These are phyloP conservation scores for Grammomys dolichurus DNA, from an alignment of 2,113 vertebrate species.

Conservation along the genomic window DNA sequence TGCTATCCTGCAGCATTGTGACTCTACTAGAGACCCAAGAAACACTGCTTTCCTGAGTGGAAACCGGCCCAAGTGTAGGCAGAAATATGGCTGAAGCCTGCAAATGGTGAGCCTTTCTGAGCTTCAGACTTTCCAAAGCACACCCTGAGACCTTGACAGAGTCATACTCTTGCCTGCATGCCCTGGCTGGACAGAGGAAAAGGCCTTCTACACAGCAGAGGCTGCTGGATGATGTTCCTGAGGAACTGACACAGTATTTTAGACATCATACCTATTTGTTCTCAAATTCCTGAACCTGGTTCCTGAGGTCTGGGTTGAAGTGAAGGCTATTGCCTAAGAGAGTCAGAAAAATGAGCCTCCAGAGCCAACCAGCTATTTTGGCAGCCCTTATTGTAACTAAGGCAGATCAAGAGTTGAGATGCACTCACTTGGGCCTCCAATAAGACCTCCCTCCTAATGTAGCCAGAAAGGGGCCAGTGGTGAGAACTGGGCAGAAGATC, in stretches of 20 bases:
- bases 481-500: neutral
- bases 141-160: neutral
- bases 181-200: neutral
- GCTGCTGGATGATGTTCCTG: neutral
- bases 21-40: neutral
- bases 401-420: neutral
- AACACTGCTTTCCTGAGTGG: neutral
- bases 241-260: neutral
- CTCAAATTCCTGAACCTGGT: neutral
- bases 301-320: neutral
- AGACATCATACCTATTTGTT: neutral
- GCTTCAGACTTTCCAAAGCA: neutral
- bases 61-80: neutral
- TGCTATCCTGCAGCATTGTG: neutral
- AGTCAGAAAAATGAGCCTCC: neutral
- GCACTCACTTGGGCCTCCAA: neutral
- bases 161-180: neutral
- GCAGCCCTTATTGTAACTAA: slow-evolving; percentile 13
- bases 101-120: neutral
- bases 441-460: neutral
- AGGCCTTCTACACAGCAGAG: neutral
- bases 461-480: neutral
- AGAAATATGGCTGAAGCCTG: neutral
- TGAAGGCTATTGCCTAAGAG: neutral
- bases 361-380: neutral